Evolutionary conservation across 2,797 vertebrate genomes (phyloP).

Genomic region (Champsocephalus gunnari): DNA sequence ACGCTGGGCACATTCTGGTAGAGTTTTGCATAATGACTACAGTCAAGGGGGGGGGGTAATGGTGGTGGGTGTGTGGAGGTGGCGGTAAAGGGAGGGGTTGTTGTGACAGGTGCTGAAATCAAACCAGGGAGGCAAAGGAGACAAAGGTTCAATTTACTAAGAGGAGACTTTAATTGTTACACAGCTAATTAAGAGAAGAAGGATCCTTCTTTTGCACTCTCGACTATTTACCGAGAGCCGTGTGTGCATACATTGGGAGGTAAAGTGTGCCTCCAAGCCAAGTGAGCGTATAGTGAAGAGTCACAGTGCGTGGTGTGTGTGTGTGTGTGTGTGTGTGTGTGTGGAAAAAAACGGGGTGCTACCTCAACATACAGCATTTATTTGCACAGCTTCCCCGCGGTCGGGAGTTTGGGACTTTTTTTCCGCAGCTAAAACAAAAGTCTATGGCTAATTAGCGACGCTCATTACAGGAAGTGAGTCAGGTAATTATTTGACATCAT

Average conservation of each 20-base stretch:
- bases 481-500: conserved; percentile 98
- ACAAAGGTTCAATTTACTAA: conserved; percentile 99
- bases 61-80: conserved; percentile 68
- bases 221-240: conserved; percentile 92
- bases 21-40: conserved; percentile 97
- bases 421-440: conserved; percentile 91
- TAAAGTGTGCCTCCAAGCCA: conserved; percentile 94
- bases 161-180: conserved; percentile 99
- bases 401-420: conserved; percentile 90
- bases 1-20: conserved; percentile 95
- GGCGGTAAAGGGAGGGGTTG: conserved; percentile 82
- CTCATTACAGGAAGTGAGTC: conserved; percentile 99
- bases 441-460: conserved; percentile 99
- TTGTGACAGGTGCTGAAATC: conserved; percentile 99
- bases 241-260: conserved; percentile 93
- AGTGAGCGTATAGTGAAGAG: conserved; percentile 74
- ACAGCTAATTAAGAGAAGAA: conserved; percentile 95
- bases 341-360: conserved; percentile 74
- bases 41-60: conserved; percentile 77
- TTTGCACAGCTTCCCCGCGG: conserved; percentile 90
- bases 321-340: conserved; percentile 16
- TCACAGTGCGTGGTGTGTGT: conserved; percentile 10
- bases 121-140: conserved; percentile 93
- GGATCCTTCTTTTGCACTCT: conserved; percentile 93
- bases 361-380: conserved; percentile 87